Percentiles rank a stretch among this genome's conserved stretches.
phyloP scores from a whole-genome alignment of 23 tunicate genomes.

The Styela plicata region DNA sequence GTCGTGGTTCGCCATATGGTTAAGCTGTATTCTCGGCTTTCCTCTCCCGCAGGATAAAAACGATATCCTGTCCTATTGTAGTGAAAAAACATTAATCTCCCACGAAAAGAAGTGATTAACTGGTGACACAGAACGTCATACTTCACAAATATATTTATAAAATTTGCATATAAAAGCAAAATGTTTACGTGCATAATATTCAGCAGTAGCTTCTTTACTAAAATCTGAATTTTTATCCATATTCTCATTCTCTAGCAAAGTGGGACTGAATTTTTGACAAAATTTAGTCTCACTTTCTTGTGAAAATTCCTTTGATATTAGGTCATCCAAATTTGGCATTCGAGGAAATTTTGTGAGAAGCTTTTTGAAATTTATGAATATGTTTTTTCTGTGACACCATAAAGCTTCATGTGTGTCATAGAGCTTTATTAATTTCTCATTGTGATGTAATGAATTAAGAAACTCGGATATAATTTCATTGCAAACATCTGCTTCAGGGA shows the following conservation, averaged over 20 bases:
- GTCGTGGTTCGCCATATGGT: no score
- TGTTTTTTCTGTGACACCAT: slow-evolving; percentile 18
- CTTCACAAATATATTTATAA: no score
- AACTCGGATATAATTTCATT: background rate
- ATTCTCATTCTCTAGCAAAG: background rate
- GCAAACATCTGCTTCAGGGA: background rate
- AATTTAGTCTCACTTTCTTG: slow-evolving; percentile 5
- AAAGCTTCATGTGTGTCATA: slow-evolving; percentile 8
- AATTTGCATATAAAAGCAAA: background rate
- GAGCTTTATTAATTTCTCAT: background rate
- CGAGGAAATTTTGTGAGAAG: slow-evolving; percentile 1
- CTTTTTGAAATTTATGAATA: background rate
- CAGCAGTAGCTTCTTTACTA: background rate
- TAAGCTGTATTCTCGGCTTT: no score
- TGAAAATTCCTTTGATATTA: background rate
- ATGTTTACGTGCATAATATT: background rate
- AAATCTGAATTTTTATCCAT: no score
- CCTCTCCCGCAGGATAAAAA: no score
- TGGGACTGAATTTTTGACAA: background rate
- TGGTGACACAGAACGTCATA: no score
- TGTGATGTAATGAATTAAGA: slow-evolving; percentile 2
- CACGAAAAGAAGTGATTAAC: no score
- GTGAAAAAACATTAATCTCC: no score
- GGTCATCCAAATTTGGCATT: background rate
- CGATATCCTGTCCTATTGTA: no score